Evolutionary conservation across 1,140 invertebrate genomes (phyloP), one percentile per base, ranked within the genome.

Genomic region (Eupeodes corollae): DNA sequence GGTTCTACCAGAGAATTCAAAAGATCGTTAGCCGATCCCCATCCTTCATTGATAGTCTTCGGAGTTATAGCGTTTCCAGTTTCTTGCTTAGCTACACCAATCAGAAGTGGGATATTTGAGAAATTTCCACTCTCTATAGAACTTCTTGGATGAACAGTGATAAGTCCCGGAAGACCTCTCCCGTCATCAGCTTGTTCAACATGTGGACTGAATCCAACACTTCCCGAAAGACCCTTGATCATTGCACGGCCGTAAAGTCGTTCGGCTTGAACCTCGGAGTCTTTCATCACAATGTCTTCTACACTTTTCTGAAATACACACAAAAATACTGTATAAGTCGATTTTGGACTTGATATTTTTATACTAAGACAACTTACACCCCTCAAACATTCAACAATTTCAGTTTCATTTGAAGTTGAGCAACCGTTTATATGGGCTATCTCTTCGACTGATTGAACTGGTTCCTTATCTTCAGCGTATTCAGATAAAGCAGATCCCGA

Each of bases 1-100:
- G 58, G 54, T 21, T 48, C 61, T 1, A 48, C 48, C 0, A 65
- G 45, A 2, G 58, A 61, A 0, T 57, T 56, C 13, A 68, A 44
- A 16, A 68, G 66, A 42, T 64, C 40, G 40, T 63, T 57, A 1
- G 57, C 59, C 0, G 64, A 58, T 5, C 58, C 59, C 31, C 53
- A 68, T 2, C 63, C 56, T 2, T 56, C 53, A 6, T 61, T 54
- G 5, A 68, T 43, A 0, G 47, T 56, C 11, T 64, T 55, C 26
- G 63, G 51, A 0, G 53, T 48, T 32, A 68, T 53, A 0, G 58
- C 53, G 40, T 68, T 68, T 16, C 77, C 76, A 0, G 82, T 84
- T 66, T 86, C 83, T 35, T 83, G 77, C 21, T 78, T 80, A 1
- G 78, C 77, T 2, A 84, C 79, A 5, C 83, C 84, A 0, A 77